These are phyloP conservation scores for Blennius ocellaris DNA, from an alignment of 2,113 vertebrate genomes.

Conservation along the genomic window DNA sequence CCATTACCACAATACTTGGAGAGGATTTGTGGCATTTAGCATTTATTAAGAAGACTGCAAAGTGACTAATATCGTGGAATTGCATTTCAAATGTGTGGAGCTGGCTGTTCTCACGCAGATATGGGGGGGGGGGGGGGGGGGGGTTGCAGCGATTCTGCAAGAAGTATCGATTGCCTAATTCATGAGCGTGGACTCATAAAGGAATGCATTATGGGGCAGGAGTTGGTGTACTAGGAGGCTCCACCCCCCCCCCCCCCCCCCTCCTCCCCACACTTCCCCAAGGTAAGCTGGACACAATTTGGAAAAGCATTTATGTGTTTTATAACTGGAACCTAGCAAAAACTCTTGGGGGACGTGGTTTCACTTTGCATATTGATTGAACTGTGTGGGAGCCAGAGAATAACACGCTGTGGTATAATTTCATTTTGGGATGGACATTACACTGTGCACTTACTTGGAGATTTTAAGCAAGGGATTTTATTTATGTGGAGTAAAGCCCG, in stretches of 20 bases:
- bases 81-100: too few relatives aligned
- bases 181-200: not conserved
- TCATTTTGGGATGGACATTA: constrained; percentile 40
- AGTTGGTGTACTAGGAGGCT: not conserved
- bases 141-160: not conserved
- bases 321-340: constrained; percentile 19
- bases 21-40: constrained; percentile 25
- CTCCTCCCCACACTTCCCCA: too few relatives aligned
- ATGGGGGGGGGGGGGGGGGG: too few relatives aligned
- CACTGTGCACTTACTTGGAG: constrained; percentile 24
- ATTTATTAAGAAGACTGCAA: constrained; percentile 36
- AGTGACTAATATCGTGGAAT: constrained; percentile 13
- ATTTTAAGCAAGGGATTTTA: constrained; percentile 39
- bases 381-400: constrained; percentile 10
- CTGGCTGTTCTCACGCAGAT: too few relatives aligned
- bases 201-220: not conserved
- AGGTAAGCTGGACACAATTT: constrained; percentile 12
- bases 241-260: too few relatives aligned
- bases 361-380: constrained; percentile 41
- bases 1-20: constrained; percentile 15
- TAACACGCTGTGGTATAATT: constrained; percentile 21
- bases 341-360: constrained; percentile 15
- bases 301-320: constrained; percentile 11
- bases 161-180: constrained; percentile 26
- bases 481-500: constrained; percentile 45